phyloP scores from a whole-genome alignment of 2,113 vertebrate genomes.

The Neogobius melanostomus region DNA sequence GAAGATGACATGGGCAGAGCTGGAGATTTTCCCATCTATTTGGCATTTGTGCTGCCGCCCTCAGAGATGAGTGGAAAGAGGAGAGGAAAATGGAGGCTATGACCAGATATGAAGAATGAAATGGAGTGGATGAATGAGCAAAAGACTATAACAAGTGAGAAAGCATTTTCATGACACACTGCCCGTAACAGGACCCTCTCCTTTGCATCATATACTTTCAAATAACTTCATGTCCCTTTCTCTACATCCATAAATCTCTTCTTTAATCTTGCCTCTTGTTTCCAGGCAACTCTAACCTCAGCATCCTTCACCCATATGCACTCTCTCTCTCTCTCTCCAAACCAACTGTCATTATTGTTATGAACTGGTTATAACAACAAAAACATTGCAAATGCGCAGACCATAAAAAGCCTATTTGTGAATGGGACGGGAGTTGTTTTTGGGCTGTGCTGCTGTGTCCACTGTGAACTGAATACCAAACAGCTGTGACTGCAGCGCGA shows the following conservation, averaged over 20 bases:
- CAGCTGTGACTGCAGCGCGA: conserved; percentile 10
- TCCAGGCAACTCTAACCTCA: too few species aligned
- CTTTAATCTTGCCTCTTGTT: too few species aligned
- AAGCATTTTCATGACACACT: not conserved
- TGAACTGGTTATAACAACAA: too few species aligned
- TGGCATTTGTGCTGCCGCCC: conserved; percentile 18
- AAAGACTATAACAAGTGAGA: not conserved
- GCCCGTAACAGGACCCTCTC: too few species aligned
- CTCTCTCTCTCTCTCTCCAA: too few species aligned
- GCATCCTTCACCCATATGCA: too few species aligned
- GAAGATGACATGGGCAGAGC: conserved; percentile 18
- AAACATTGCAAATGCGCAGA: too few species aligned
- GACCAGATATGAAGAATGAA: not conserved
- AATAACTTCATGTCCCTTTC: too few species aligned
- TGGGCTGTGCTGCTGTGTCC: conserved; percentile 15
- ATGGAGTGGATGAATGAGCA: not conserved
- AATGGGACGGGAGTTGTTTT: not conserved
- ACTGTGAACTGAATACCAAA: conserved; percentile 51
- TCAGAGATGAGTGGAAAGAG: conserved; percentile 36
- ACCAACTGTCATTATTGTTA: too few species aligned
- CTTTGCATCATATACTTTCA: too few species aligned
- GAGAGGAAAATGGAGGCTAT: conserved; percentile 17
- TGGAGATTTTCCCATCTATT: conserved; percentile 52
- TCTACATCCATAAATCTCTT: too few species aligned
- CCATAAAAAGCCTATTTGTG: too few species aligned